A percentile compares a stretch with the other conserved stretches of the same genome.
Conservation (phyloP, 2,113 vertebrate genomes). For the Saccopteryx bilineata region DNA sequence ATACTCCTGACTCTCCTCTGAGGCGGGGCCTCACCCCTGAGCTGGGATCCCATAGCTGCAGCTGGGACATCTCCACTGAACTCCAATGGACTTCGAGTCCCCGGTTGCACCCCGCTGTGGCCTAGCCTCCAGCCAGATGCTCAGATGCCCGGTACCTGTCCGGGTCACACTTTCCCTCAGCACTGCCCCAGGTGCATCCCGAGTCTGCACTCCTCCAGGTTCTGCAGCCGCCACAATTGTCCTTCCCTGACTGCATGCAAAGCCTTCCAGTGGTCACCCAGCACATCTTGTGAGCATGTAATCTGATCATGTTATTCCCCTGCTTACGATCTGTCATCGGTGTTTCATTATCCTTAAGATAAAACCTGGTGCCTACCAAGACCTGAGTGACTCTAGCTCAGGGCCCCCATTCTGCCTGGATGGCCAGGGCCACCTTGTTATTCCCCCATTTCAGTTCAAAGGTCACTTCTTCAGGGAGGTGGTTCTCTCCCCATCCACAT, state of each 20-base stretch:
- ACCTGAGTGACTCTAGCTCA: accelerated
- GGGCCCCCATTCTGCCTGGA: not conserved
- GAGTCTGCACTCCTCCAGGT: not conserved
- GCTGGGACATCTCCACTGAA: too few species aligned
- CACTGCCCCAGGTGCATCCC: not conserved
- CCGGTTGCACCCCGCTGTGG: not conserved
- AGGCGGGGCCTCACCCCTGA: not conserved
- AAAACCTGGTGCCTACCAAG: not conserved
- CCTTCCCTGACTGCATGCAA: not conserved
- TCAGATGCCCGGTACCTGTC: not conserved
- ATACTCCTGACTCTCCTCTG: not conserved
- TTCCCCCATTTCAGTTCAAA: not conserved
- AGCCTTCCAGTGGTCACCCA: not conserved
- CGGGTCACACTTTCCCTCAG: too few species aligned
- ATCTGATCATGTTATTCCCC: not conserved
- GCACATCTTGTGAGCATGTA: not conserved
- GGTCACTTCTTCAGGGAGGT: not conserved
- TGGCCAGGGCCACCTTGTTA: not conserved
- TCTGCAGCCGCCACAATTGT: not conserved
- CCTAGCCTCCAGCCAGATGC: not conserved
- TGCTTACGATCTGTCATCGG: not conserved
- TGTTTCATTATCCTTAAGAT: not conserved
- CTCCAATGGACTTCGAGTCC: not conserved
- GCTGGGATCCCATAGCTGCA: too few species aligned
- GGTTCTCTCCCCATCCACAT: accelerated